These are phyloP conservation scores for Medauroidea extradentata DNA, from an alignment of 1,140 invertebrate genomes.

Conservation along the genomic window DNA sequence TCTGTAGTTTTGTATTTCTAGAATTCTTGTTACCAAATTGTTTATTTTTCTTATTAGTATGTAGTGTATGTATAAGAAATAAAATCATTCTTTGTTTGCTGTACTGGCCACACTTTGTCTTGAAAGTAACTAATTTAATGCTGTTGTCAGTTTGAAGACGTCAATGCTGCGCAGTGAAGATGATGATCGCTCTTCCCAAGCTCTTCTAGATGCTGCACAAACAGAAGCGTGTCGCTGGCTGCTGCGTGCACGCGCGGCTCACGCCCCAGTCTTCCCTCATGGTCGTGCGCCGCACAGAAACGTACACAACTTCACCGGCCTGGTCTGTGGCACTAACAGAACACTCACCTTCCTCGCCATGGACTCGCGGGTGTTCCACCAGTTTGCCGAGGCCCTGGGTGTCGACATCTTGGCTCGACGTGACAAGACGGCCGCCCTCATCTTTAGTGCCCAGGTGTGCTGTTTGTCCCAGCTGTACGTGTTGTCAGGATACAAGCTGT, in stretches of 20 bases:
- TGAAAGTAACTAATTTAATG: too few species aligned
- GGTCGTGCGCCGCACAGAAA: not conserved
- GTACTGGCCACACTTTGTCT: too few species aligned
- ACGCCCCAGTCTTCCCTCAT: conserved; percentile 25
- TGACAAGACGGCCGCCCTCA: conserved; percentile 64
- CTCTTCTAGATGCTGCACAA: conserved; percentile 39
- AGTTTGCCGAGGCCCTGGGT: conserved; percentile 69
- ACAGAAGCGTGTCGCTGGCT: conserved; percentile 42
- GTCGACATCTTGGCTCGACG: conserved; percentile 54
- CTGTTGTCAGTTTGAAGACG: conserved; percentile 35
- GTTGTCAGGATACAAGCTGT: too few species aligned
- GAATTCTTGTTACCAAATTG: too few species aligned
- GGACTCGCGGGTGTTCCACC: conserved; percentile 61
- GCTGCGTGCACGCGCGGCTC: conserved; percentile 40
- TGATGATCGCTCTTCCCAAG: conserved; percentile 51
- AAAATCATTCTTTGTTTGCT: too few species aligned
- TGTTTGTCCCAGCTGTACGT: too few species aligned
- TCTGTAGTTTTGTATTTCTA: too few species aligned
- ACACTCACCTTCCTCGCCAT: conserved; percentile 65
- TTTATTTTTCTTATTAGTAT: too few species aligned
- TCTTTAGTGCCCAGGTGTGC: conserved; percentile 66
- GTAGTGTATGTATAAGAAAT: too few species aligned
- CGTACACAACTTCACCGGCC: conserved; percentile 33
- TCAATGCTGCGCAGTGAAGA: conserved; percentile 44
- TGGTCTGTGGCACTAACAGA: conserved; percentile 57